phyloP scores from a whole-genome alignment of 2,113 vertebrate species.

The Ahaetulla prasina region DNA sequence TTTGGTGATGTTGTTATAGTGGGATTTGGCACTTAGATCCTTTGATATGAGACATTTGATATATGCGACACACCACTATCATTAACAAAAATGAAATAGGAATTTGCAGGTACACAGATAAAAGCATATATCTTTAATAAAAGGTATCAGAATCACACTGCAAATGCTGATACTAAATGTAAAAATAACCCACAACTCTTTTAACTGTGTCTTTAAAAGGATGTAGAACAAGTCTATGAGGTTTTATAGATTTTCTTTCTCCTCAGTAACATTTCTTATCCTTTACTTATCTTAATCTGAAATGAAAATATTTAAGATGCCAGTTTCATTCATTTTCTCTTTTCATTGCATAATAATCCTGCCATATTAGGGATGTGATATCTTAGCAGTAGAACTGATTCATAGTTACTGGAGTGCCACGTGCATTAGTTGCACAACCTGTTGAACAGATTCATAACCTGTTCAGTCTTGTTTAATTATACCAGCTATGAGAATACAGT shows the following conservation, averaged over 20 bases:
- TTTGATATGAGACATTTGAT: no score
- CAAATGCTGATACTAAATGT: not conserved
- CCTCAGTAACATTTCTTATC: not conserved
- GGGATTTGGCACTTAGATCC: no score
- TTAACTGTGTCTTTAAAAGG: not conserved
- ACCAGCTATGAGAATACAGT: slow-evolving; percentile 47
- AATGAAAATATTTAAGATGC: not conserved
- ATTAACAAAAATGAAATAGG: not conserved
- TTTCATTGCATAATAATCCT: rapidly evolving
- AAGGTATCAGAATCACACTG: not conserved
- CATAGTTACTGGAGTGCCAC: not conserved
- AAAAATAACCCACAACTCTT: not conserved
- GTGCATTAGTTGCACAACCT: slow-evolving; percentile 21
- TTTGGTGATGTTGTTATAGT: no score
- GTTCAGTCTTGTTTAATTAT: slow-evolving; percentile 37
- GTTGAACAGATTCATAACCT: slow-evolving; percentile 28
- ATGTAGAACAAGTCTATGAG: not conserved
- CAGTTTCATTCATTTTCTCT: slow-evolving; percentile 1
- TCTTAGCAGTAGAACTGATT: slow-evolving; percentile 13
- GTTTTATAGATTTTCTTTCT: not conserved
- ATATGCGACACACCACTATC: not conserved
- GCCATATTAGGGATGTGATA: not conserved
- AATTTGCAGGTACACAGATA: not conserved
- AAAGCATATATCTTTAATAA: not conserved
- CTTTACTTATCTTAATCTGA: not conserved